phyloP scores from a whole-genome alignment of 2,888 invertebrate species.

The Hydropsyche betteni region DNA sequence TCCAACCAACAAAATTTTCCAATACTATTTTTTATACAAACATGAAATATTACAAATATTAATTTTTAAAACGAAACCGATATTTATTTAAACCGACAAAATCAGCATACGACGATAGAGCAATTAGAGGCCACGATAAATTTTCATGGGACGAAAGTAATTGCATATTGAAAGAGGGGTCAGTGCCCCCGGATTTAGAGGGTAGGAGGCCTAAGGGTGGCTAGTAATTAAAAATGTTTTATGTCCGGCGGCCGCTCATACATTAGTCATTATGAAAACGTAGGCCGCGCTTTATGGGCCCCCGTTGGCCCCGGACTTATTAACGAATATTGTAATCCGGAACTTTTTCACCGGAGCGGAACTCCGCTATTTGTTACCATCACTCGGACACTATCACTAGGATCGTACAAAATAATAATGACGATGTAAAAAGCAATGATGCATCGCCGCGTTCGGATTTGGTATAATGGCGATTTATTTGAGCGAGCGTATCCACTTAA shows the following conservation, averaged over 20 bases:
- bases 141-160: slow-evolving; percentile 31
- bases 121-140: slow-evolving; percentile 34
- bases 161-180: slow-evolving; percentile 29
- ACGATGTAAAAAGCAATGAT: slow-evolving; percentile 9
- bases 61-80: no score
- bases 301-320: slow-evolving; percentile 34
- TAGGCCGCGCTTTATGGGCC: slow-evolving; percentile 45
- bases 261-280: slow-evolving; percentile 49
- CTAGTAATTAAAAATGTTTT: slow-evolving; percentile 47
- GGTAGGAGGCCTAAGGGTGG: background rate
- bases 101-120: background rate
- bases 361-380: slow-evolving; percentile 7
- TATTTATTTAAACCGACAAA: no score
- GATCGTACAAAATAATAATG: slow-evolving; percentile 22
- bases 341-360: slow-evolving; percentile 16
- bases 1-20: no score
- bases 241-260: slow-evolving; percentile 42
- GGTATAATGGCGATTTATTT: slow-evolving; percentile 20
- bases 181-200: background rate
- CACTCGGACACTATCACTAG: slow-evolving; percentile 26
- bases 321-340: slow-evolving; percentile 12
- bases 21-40: no score
- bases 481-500: background rate
- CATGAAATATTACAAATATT: no score
- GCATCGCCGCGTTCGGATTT: background rate